phyloP scores from a whole-genome alignment of 2,888 invertebrate genomes.

The Drosophila rubida region DNA sequence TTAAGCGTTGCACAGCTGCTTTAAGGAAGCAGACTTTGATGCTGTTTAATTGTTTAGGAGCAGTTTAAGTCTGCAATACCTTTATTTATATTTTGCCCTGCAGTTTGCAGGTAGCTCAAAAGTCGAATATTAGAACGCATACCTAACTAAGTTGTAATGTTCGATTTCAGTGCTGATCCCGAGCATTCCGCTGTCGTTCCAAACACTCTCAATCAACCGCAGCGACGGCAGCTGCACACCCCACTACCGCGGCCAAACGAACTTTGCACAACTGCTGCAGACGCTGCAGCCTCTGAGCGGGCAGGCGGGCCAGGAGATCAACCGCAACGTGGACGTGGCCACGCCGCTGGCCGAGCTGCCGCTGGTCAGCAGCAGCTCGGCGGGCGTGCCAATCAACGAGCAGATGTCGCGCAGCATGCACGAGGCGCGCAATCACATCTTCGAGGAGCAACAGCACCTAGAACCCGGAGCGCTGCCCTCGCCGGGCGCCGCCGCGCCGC shows the following conservation, averaged over 20 bases:
- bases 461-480: slow-evolving; percentile 29
- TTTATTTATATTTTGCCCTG: too few relatives aligned
- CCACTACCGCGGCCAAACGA: slow-evolving; percentile 93
- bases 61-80: too few relatives aligned
- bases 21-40: too few relatives aligned
- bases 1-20: too few relatives aligned
- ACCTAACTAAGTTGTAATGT: too few relatives aligned
- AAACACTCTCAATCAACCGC: slow-evolving; percentile 95
- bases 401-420: slow-evolving; percentile 85
- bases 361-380: slow-evolving; percentile 33
- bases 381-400: slow-evolving; percentile 81
- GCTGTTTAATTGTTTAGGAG: too few relatives aligned
- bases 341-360: slow-evolving; percentile 46
- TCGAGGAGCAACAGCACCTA: slow-evolving; percentile 79
- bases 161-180: slow-evolving; percentile 93
- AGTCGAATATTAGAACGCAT: too few relatives aligned
- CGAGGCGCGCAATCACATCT: slow-evolving; percentile 84
- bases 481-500: slow-evolving; percentile 36
- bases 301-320: slow-evolving; percentile 78
- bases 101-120: too few relatives aligned
- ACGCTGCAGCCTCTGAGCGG: slow-evolving; percentile 85
- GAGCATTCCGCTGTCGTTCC: slow-evolving; percentile 91
- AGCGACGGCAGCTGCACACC: slow-evolving; percentile 94
- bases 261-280: slow-evolving; percentile 90
- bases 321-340: slow-evolving; percentile 82